Base-by-base conservation (phyloP, 2,888 invertebrate species). In the Spodoptera littoralis region DNA sequence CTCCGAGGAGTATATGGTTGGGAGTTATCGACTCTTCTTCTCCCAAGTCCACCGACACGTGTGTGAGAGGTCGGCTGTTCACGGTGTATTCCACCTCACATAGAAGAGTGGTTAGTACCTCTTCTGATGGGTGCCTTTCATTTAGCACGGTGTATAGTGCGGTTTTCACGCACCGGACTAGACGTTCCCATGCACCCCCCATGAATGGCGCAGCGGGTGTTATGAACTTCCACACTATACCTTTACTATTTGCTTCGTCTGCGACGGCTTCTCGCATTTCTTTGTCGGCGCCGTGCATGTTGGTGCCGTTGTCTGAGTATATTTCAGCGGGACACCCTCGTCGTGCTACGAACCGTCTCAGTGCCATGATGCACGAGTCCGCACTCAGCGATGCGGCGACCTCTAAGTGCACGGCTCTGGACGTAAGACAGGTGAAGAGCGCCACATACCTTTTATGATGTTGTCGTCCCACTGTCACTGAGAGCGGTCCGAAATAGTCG, bases 291-390 rank as follows among this genome's bases (percentile, higher is more conserved):
- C 9, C 51, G 9, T 51, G 27, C 5, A 51, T 4, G 12, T 51
- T 52, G 52, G 52, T 52, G 13, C 52, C 44, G 24, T 52, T 52
- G 11, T 52, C 52, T 1, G 52, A 52, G 13, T 18, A 52, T 0
- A 52, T 52, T 52, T 52, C 13, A 36, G 50, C 18, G 5, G 50
- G 50, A n/a, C 36, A 50, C 4, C 50, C 50, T 11, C 50, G 36
- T 13, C 36, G 50, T 36, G 50, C 50, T 8, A 30, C 18, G 36
- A 36, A 11, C 18, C 50, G 9, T 24, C 47, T 24, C 2, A 48
- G 11, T 3, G 47, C 47, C 27, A 47, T 47, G 2, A 47, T 18
- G 18, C 18, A 18, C 18, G 18, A 18, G 18, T 18, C 24, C 24
- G 47, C 47, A 18, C 18, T 18, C 18, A 18, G 18, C 18, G 18